phyloP scores from a whole-genome alignment of 1,140 invertebrate genomes.

The Bilobella aurantiaca region DNA sequence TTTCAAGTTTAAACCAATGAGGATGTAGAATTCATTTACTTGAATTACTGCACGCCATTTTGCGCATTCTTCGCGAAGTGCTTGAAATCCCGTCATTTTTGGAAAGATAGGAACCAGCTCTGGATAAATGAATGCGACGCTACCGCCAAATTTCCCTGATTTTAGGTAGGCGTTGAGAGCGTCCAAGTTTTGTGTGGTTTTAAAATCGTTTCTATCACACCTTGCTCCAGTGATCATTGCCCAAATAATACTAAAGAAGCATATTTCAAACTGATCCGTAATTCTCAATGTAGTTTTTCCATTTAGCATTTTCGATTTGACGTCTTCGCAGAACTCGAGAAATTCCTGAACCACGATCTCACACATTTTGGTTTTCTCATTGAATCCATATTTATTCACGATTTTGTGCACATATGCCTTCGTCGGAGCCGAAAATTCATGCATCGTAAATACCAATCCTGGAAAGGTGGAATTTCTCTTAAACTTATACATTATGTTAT shows the following conservation, averaged over 20 bases:
- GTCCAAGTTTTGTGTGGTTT: background rate
- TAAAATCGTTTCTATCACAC: background rate
- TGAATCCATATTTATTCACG: background rate
- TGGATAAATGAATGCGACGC: background rate
- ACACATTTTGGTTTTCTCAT: background rate
- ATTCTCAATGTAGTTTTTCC: background rate
- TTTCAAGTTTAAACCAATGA: too few species aligned
- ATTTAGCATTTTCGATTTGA: background rate
- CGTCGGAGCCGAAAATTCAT: background rate
- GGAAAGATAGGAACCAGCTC: background rate
- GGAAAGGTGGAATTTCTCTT: too few species aligned
- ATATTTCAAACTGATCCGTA: background rate
- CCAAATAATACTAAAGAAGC: background rate
- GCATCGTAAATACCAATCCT: background rate
- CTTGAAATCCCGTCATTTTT: background rate
- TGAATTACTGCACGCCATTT: background rate
- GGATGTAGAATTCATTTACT: too few species aligned
- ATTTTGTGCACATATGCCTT: background rate
- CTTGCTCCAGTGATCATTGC: background rate
- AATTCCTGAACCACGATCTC: background rate
- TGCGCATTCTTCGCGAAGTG: background rate
- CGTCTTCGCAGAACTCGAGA: background rate
- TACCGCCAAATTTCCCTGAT: background rate
- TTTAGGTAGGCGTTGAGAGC: background rate
- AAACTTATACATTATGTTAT: background rate